These are phyloP conservation scores for Globicephala melas DNA, from an alignment of 2,113 vertebrate genomes.

Conservation along the genomic window DNA sequence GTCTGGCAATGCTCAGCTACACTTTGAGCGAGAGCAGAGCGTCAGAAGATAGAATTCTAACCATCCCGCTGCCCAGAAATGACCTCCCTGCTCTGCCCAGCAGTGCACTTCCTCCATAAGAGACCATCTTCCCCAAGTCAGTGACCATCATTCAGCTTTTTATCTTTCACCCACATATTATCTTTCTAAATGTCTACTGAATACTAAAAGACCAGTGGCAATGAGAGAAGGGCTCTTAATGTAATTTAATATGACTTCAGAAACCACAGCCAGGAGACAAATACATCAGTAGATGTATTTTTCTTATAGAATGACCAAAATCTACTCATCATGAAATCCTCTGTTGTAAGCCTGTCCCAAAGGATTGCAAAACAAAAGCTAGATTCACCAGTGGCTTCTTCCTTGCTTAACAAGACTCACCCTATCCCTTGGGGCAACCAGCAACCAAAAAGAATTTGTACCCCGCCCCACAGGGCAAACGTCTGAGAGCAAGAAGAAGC, in stretches of 20 bases:
- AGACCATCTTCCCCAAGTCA: conserved; percentile 60
- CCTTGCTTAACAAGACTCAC: conserved; percentile 62
- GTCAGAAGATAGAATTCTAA: not conserved
- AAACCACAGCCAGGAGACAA: conserved; percentile 72
- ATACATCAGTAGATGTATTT: conserved; percentile 61
- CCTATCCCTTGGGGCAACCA: conserved; percentile 48
- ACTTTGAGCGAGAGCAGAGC: conserved; percentile 63
- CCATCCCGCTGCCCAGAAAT: conserved; percentile 41
- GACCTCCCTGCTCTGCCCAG: conserved; percentile 43
- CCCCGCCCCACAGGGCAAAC: not conserved
- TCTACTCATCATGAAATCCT: conserved; percentile 67
- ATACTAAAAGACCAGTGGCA: conserved; percentile 57
- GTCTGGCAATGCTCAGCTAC: conserved; percentile 47
- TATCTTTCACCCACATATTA: conserved; percentile 63
- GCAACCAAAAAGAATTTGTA: conserved; percentile 32
- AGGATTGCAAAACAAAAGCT: conserved; percentile 73
- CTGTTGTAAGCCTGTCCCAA: conserved; percentile 58
- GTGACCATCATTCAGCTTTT: conserved; percentile 47
- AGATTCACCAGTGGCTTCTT: conserved; percentile 43
- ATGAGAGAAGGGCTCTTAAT: conserved; percentile 60
- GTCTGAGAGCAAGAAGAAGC: not conserved
- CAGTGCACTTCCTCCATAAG: conserved; percentile 35
- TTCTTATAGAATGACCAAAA: conserved; percentile 65
- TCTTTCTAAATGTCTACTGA: conserved; percentile 56
- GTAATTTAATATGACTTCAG: conserved; percentile 75